Base-by-base conservation (phyloP, 2,888 invertebrate species). In the Lycia hirtaria region DNA sequence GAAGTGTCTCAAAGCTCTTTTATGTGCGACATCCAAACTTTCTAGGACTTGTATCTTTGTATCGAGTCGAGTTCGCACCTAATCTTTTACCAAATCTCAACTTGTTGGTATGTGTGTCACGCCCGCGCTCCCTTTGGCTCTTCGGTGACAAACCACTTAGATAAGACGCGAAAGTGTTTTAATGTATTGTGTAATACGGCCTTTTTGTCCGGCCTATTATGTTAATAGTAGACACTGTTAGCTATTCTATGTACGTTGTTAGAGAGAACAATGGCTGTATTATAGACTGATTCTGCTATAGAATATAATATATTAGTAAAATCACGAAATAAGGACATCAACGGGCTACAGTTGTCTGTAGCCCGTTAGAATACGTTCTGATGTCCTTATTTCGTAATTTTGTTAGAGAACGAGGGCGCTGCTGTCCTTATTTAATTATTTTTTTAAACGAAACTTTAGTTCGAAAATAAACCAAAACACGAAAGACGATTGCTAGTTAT, bases 151-250 rank as follows among this genome's bases (percentile, higher is more conserved):
- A 59, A 63, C 35, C 72, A 78, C 81, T 86, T 87, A 85, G 85
- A 85, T 87, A 87, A 86, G 81, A 68, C 75, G 81, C 63, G 83
- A 84, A 87, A 87, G 87, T 81, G 79, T 77, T 79, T 56, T 74
- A 80, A 81, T 82, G 79, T 73, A 44, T 88, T 88, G 75, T 73
- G 80, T 73, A 86, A 87, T 65, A 40, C 48, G 67, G 60, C 74
- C 74, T n/a, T 77, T 26, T 73, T 77, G 70, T 75, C 71, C 65
- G 62, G 5, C 14, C 32, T 45, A 60, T 45, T 45, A 33, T 32
- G 32, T 45, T 45, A 45, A 33, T 45, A 45, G 45, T 4, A 14
- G 2, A 7, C 14, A 22, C 33, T 45, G 15, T 14, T 45, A 20
- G 3, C 9, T 32, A 45, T 33, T 32, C 30, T 41, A 26, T 41